Conservation (phyloP, 2,888 invertebrate genomes). For the Amphipyra berbera region DNA sequence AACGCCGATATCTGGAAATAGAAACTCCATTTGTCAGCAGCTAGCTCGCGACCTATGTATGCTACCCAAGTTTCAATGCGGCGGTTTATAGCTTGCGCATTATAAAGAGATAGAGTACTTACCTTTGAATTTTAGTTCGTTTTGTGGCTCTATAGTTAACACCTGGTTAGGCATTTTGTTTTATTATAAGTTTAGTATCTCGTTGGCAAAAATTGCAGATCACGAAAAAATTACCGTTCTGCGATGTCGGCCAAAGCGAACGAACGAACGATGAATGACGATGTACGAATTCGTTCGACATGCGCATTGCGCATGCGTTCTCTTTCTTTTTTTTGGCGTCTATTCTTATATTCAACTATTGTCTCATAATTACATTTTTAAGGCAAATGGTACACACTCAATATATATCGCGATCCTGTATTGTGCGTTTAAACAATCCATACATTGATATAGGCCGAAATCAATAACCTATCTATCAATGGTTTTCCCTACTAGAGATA, state of each 20-base stretch:
- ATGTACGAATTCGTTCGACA: no score
- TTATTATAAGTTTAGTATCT: constrained; percentile 87
- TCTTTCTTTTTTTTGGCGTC: constrained; percentile 54
- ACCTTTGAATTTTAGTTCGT: constrained; percentile 97
- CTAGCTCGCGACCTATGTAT: constrained; percentile 82
- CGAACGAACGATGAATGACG: constrained; percentile 74
- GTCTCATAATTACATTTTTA: background rate
- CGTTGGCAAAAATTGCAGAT: constrained; percentile 79
- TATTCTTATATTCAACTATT: constrained; percentile 28
- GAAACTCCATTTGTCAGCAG: constrained; percentile 89
- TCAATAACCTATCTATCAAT: no score
- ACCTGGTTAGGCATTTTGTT: constrained; percentile 93
- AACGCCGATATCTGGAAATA: constrained; percentile 89
- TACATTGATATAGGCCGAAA: no score
- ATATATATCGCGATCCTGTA: no score
- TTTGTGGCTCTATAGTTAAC: constrained; percentile 96
- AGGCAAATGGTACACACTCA: no score
- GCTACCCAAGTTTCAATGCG: constrained; percentile 80
- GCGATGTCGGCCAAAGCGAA: constrained; percentile 82
- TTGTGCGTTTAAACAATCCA: no score
- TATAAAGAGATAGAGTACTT: constrained; percentile 81
- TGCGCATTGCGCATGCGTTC: constrained; percentile 70
- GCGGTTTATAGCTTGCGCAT: constrained; percentile 63
- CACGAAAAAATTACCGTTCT: constrained; percentile 75
- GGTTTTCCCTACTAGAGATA: no score